Conservation (phyloP, 2,113 vertebrate species). For the Prietella phreatophila region DNA sequence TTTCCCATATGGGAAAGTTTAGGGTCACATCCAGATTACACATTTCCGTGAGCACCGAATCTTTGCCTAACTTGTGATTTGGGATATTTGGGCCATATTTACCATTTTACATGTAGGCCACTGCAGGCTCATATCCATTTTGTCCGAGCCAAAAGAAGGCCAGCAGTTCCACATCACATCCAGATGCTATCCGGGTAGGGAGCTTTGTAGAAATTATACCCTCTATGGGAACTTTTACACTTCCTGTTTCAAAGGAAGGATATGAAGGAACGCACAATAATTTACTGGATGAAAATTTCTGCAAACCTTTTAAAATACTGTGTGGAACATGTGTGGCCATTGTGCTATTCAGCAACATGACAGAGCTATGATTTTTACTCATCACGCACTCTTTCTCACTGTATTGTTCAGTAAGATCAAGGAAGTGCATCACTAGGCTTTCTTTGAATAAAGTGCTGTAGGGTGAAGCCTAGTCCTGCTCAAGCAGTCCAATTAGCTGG, state of each 20-base stretch:
- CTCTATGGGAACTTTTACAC: background rate
- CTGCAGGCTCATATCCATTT: no score
- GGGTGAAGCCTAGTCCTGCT: conserved; percentile 2
- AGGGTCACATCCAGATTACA: no score
- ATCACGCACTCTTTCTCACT: background rate
- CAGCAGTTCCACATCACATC: no score
- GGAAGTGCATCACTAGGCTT: background rate
- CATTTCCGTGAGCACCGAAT: no score
- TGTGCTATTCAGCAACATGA: conserved; percentile 15
- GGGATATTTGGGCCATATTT: no score
- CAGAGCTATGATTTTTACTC: conserved; percentile 2
- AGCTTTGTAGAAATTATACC: background rate
- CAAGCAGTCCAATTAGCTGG: conserved; percentile 23
- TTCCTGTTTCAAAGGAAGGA: background rate
- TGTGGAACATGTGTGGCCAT: background rate
- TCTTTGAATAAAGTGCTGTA: background rate
- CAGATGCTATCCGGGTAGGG: background rate
- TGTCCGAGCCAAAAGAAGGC: no score
- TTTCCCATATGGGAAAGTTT: no score
- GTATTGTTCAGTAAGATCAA: background rate
- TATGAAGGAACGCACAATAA: background rate
- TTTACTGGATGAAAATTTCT: background rate
- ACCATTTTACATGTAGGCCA: no score
- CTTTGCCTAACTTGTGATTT: no score
- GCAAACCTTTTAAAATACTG: background rate